Evolutionary conservation across 2,888 invertebrate species (phyloP), one percentile per base, ranked within the genome.

Genomic region (Drosophila tripunctata): DNA sequence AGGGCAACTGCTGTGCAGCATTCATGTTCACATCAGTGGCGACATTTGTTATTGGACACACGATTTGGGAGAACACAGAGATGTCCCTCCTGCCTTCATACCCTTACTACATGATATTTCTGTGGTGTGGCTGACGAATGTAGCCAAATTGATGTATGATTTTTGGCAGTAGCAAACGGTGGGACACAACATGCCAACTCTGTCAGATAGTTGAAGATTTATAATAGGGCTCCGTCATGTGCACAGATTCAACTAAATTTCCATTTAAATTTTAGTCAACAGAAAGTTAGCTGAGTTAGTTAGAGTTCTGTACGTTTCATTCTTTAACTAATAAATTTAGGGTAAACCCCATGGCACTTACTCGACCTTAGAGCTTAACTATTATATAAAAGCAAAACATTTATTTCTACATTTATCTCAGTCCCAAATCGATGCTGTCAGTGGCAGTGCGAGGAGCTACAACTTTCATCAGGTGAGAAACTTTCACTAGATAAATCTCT

Each of bases 71-170:
- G 44, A 4, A 19, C 6, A n/a, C 22, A 5, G 50, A 19, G 6
- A 3, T 19, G 6, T 0, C n/a, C 3, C 12, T 40, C n/a, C 27
- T 12, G 21, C 7, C 27, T 5, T 3, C 24, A 1, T 8, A 2
- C 36, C 6, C 1, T 33, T 35, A n/a, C 52, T 54, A 14, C 55
- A 40, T 69, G 83, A 58, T 67, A 71, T 63, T 72, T 83, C 55
- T 66, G 81, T 71, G 75, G 77, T 72, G 67, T 60, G 54, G 63
- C 76, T 78, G 85, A 85, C 79, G 80, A 85, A 82, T 82, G 83
- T 67, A 27, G 51, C 67, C 43, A 81, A 81, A 85, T 85, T 85
- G 86, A 81, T 85, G 79, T 79, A 85, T 85, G 86, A 71, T 81
- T 76, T 81, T 81, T 78, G 68, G 57, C 67, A 57, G 58, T 56